These are phyloP conservation scores for Pogonomyrmex barbatus DNA, from an alignment of 1,140 invertebrate genomes.

Conservation along the genomic window DNA sequence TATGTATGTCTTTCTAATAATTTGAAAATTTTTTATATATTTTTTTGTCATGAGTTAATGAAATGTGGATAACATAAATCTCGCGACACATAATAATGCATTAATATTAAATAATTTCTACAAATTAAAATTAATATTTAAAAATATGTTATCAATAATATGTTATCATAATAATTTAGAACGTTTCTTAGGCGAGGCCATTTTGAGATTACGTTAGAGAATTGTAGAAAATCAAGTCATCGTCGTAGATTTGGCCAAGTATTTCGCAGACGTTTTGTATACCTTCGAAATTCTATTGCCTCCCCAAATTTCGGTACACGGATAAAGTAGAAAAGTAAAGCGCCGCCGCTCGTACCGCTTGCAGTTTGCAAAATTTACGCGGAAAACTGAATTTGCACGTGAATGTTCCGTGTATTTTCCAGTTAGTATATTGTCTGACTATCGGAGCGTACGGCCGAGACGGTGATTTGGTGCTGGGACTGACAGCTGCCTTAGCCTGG, in stretches of 20 bases:
- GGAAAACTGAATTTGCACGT: conserved; percentile 53
- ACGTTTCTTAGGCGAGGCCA: not conserved
- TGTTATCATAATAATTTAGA: not conserved
- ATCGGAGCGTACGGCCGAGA: conserved; percentile 81
- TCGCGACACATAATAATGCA: not conserved
- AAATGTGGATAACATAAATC: not conserved
- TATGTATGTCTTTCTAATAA: not conserved
- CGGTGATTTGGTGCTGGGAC: conserved; percentile 82
- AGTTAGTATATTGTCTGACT: conserved; percentile 85
- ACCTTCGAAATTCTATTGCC: conserved; percentile 37
- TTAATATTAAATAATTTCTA: not conserved
- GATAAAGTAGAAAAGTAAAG: conserved; percentile 62
- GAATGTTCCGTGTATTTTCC: conserved; percentile 66
- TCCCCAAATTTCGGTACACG: conserved; percentile 49
- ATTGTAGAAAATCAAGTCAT: conserved; percentile 3
- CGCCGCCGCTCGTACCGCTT: not conserved
- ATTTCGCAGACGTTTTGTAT: conserved; percentile 18
- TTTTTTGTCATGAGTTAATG: not conserved
- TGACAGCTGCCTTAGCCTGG: conserved; percentile 85
- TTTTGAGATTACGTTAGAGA: conserved; percentile 1
- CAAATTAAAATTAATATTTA: not conserved
- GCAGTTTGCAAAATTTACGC: conserved; percentile 44
- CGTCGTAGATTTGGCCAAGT: conserved; percentile 40
- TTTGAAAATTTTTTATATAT: not conserved
- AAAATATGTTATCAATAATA: not conserved